These are phyloP conservation scores for Numida meleagris DNA, from an alignment of 2,113 vertebrate species.

Conservation along the genomic window DNA sequence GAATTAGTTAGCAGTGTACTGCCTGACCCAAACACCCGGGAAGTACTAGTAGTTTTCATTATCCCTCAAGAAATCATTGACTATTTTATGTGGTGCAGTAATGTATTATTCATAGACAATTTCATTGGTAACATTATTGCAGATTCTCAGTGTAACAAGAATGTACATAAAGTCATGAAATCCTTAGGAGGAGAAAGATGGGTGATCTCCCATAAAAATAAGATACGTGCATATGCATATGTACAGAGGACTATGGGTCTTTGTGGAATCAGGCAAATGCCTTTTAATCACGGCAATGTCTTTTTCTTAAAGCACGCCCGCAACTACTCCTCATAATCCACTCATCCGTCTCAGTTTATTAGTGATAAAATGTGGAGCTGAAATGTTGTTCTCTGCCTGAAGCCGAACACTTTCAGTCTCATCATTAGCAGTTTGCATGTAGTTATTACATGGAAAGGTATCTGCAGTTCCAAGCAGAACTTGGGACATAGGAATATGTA, in stretches of 20 bases:
- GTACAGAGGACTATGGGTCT: not conserved
- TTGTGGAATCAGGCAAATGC: not conserved
- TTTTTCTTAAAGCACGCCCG: not conserved
- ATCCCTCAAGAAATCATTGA: slow-evolving; percentile 34
- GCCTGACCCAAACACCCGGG: not conserved
- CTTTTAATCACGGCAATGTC: not conserved
- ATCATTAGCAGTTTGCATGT: not conserved
- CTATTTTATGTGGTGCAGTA: not conserved
- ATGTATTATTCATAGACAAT: slow-evolving; percentile 67
- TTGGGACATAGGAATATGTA: rapidly evolving
- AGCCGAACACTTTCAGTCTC: not conserved
- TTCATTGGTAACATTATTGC: slow-evolving; percentile 13
- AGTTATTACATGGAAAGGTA: not conserved
- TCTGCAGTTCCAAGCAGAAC: rapidly evolving
- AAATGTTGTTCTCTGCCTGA: not conserved
- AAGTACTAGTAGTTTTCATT: slow-evolving; percentile 33
- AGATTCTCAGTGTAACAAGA: slow-evolving; percentile 3
- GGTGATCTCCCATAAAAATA: not conserved
- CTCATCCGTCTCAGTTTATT: not conserved
- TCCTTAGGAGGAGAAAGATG: not conserved
- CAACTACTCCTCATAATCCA: not conserved
- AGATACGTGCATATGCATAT: not conserved
- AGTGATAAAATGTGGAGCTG: not conserved
- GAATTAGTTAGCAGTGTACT: slow-evolving; percentile 10
- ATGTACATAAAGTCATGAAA: slow-evolving; percentile 22